A percentile compares a stretch with the other conserved stretches of the same genome.
Evolutionary conservation across 2,113 vertebrate species (phyloP).

Genomic region (Menura novaehollandiae): DNA sequence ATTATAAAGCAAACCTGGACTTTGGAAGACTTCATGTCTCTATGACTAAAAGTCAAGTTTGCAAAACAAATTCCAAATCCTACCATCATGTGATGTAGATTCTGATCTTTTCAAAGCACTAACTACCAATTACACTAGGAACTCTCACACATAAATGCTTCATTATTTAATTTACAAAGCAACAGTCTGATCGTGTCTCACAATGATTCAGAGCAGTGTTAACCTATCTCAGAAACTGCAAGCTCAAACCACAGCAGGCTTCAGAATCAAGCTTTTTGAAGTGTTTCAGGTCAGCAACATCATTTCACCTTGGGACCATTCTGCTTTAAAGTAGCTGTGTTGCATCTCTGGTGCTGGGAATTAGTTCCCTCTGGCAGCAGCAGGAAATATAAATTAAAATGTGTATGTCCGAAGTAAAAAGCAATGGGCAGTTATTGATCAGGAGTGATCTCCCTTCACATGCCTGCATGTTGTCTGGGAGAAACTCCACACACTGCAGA

Average conservation of each 20-base stretch:
- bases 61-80: conserved; percentile 12
- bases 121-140: neutral
- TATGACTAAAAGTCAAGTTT: neutral
- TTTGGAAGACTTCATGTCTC: neutral
- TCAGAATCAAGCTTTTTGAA: neutral
- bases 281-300: neutral
- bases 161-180: conserved; percentile 19
- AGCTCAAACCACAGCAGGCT: conserved; percentile 1
- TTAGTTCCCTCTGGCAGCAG: neutral
- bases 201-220: neutral
- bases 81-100: neutral
- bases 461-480: neutral
- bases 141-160: neutral
- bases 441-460: neutral
- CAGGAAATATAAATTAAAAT: neutral
- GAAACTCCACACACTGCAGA: neutral
- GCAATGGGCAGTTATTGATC: neutral
- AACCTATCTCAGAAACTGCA: neutral
- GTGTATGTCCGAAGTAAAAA: neutral
- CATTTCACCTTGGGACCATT: neutral
- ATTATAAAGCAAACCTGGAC: neutral
- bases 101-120: conserved; percentile 27
- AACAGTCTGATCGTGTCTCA: neutral
- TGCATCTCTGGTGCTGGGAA: neutral
- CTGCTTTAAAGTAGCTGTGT: neutral